These are phyloP conservation scores for Ctenopoma kingsleyae DNA, from an alignment of 2,797 vertebrate genomes.

Conservation along the genomic window DNA sequence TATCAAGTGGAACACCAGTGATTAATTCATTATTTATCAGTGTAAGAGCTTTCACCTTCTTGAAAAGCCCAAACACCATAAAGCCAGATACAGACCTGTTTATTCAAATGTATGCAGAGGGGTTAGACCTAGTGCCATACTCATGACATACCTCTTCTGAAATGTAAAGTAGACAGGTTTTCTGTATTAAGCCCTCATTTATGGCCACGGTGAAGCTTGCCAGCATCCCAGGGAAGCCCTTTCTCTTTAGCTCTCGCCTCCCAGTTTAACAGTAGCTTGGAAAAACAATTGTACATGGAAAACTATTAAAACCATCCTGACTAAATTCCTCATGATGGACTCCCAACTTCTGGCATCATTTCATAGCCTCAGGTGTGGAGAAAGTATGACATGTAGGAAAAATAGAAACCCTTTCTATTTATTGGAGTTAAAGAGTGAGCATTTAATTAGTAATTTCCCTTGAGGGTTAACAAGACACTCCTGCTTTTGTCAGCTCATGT, in stretches of 20 bases:
- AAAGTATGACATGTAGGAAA: constrained; percentile 84
- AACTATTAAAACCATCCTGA: constrained; percentile 82
- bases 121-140: constrained; percentile 46
- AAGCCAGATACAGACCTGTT: constrained; percentile 38
- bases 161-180: constrained; percentile 53
- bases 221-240: constrained; percentile 83
- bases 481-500: constrained; percentile 77
- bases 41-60: background rate
- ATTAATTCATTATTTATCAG: background rate
- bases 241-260: constrained; percentile 61
- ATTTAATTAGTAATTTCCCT: constrained; percentile 81
- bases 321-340: constrained; percentile 80
- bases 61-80: background rate
- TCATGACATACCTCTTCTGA: constrained; percentile 56
- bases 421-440: constrained; percentile 69
- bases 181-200: constrained; percentile 65
- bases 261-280: constrained; percentile 81
- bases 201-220: constrained; percentile 63
- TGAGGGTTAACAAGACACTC: constrained; percentile 79
- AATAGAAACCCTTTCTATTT: constrained; percentile 75
- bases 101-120: constrained; percentile 16
- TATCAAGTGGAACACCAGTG: background rate
- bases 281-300: constrained; percentile 82
- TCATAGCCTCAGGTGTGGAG: constrained; percentile 78
- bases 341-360: constrained; percentile 73